Base-by-base conservation (phyloP, 1,140 invertebrate species). In the Nephila pilipes region DNA sequence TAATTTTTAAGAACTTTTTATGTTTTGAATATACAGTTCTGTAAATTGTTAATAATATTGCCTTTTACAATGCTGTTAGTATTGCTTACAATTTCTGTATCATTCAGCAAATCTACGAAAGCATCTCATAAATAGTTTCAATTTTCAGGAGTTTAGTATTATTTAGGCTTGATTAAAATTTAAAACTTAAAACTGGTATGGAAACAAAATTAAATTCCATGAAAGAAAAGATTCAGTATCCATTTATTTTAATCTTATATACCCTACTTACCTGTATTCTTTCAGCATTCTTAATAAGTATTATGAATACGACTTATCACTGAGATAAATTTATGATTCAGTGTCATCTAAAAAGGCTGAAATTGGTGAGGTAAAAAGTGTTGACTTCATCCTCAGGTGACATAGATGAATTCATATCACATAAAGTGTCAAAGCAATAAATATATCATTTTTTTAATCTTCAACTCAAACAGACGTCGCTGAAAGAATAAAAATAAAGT, bases 361-460 rank as follows among this genome's bases (percentile, higher is more conserved):
- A 36, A 10, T 32, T 14, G 5, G 25, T 32, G 16, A 75, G 65
- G 10, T 75, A 29, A 75, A 75, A 36, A 75, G 65, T 75, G 65
- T 32, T 75, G 32, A 75, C 65, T 75, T 75, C 65, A 36, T 75
- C 29, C 29, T 75, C 18, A 75, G 65, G 29, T 75, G 65, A 85
- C 83, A 85, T 20, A 60, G 29, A 58, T n/a, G 57, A 36, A 58
- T 58, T 85, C 57, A 58, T 58, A 57, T 85, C 54, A 32, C 83
- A 85, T 32, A 85, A 85, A 81, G 10, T 85, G 46, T 60, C 83
- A 58, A 20, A 60, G 57, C 29, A 32, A 85, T 85, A 85, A 85
- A 85, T 85, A 57, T 36, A 36, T 85, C 83, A 85, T 85, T 58
- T 60, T n/a, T 85, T 60, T 85, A 85, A 85, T 85, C 83, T 85